These are phyloP conservation scores for Shinisaurus crocodilurus DNA, from an alignment of 2,113 vertebrate species.

Conservation along the genomic window DNA sequence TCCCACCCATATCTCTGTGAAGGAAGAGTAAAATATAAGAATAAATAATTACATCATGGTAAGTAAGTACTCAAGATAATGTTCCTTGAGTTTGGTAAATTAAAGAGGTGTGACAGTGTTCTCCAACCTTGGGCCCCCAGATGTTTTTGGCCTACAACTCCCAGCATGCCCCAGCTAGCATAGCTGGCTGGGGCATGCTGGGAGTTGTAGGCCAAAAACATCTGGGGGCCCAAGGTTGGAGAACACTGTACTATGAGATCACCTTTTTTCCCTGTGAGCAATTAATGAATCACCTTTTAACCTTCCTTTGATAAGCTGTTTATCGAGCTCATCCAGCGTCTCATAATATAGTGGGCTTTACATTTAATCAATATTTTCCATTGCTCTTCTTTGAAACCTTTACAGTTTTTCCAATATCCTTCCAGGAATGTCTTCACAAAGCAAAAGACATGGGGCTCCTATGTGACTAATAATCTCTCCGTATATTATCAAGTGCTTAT, in stretches of 20 bases:
- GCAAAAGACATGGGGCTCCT: neutral
- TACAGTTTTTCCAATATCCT: constrained; percentile 19
- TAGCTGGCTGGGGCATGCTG: too few species aligned
- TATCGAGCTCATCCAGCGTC: neutral
- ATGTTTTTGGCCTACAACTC: too few species aligned
- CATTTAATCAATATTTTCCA: constrained; percentile 38
- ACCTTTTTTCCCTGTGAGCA: neutral
- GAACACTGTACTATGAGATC: neutral
- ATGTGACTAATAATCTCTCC: neutral
- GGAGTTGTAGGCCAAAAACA: too few species aligned
- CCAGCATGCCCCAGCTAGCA: too few species aligned
- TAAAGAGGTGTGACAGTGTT: constrained; percentile 1
- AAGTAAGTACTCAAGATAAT: neutral
- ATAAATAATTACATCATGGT: neutral
- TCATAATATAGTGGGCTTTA: constrained; percentile 29
- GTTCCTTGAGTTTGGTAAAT: neutral
- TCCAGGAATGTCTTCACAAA: constrained; percentile 12
- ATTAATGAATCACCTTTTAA: constrained; percentile 11
- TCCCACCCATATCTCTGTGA: neutral
- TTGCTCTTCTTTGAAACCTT: constrained; percentile 28
- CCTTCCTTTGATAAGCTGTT: constrained; percentile 20
- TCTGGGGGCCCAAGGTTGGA: too few species aligned
- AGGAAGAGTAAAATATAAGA: neutral
- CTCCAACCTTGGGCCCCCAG: too few species aligned
- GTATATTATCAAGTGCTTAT: neutral